Evolutionary conservation across 2,888 invertebrate genomes (phyloP).

Genomic region (Meteorus colon): DNA sequence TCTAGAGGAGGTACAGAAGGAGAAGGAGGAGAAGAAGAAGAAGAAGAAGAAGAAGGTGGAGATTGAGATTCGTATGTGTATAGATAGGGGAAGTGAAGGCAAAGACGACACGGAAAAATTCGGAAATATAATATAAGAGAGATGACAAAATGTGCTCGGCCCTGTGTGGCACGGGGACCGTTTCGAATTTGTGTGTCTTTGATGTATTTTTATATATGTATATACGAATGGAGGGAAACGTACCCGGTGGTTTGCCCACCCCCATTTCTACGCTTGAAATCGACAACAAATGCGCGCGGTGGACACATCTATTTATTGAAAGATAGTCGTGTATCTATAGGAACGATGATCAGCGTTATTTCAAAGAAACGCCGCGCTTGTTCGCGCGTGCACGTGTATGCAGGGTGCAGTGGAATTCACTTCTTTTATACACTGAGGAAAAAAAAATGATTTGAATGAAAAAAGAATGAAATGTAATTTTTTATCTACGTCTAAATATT

Average conservation of each 20-base stretch:
- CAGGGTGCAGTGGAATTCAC: no score
- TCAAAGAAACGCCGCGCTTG: slow-evolving; percentile 28
- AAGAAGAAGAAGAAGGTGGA: slow-evolving; percentile 23
- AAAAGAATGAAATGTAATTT: no score
- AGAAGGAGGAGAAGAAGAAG: slow-evolving; percentile 17
- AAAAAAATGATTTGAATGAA: no score
- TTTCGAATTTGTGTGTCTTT: slow-evolving; percentile 57
- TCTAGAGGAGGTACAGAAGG: slow-evolving; percentile 37
- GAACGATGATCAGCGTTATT: slow-evolving; percentile 23
- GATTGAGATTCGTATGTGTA: background rate
- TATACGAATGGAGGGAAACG: background rate
- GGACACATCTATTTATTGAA: slow-evolving; percentile 11
- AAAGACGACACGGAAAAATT: slow-evolving; percentile 40
- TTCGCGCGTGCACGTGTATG: background rate
- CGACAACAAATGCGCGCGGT: slow-evolving; percentile 22
- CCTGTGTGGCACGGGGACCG: slow-evolving; percentile 59
- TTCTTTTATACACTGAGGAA: no score
- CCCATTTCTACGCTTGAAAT: slow-evolving; percentile 26
- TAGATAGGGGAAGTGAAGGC: slow-evolving; percentile 9
- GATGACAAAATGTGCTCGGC: slow-evolving; percentile 46
- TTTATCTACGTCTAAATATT: no score
- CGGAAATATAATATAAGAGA: slow-evolving; percentile 45
- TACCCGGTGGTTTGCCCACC: slow-evolving; percentile 13
- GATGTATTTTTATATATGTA: background rate
- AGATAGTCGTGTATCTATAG: slow-evolving; percentile 15